A percentile compares a stretch with the other conserved stretches of the same genome.
Conservation (phyloP, 1,140 invertebrate species). For the Anastrepha ludens region DNA sequence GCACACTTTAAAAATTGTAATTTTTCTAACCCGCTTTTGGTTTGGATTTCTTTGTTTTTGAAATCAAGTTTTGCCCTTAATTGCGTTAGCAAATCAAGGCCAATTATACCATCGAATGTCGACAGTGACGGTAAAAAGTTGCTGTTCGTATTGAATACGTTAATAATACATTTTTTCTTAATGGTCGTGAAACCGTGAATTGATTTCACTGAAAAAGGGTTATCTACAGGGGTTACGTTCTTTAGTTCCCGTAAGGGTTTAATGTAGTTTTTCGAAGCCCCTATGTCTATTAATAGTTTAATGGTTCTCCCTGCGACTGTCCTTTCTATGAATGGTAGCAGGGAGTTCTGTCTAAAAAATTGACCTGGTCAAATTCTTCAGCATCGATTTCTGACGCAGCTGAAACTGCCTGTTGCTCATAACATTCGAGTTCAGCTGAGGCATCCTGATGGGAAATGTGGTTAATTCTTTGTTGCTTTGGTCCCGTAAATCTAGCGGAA, state of each 20-base stretch:
- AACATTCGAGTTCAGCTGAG: neutral
- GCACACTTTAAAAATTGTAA: too few species aligned
- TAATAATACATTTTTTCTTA: too few species aligned
- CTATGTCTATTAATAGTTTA: neutral
- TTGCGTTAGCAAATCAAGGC: too few species aligned
- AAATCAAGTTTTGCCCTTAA: too few species aligned
- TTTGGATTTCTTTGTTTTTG: too few species aligned
- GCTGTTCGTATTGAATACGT: too few species aligned
- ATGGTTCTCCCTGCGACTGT: neutral
- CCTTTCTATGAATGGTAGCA: neutral
- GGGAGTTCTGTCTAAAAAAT: slow-evolving; percentile 12
- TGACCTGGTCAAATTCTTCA: neutral
- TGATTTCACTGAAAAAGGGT: neutral
- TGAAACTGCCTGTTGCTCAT: neutral
- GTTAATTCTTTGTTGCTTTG: neutral
- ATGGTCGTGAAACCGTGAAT: neutral
- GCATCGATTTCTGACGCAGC: neutral
- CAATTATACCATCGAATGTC: too few species aligned
- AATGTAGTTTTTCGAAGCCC: slow-evolving; percentile 16
- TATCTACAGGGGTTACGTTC: neutral
- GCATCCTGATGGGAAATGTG: neutral
- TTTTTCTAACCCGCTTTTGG: too few species aligned
- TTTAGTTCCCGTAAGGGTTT: neutral
- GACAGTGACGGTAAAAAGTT: too few species aligned
- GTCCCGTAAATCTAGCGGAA: neutral